Evolutionary conservation across 2,888 invertebrate species (phyloP), one percentile per base, ranked within the genome.

Genomic region (Apamea crenata): DNA sequence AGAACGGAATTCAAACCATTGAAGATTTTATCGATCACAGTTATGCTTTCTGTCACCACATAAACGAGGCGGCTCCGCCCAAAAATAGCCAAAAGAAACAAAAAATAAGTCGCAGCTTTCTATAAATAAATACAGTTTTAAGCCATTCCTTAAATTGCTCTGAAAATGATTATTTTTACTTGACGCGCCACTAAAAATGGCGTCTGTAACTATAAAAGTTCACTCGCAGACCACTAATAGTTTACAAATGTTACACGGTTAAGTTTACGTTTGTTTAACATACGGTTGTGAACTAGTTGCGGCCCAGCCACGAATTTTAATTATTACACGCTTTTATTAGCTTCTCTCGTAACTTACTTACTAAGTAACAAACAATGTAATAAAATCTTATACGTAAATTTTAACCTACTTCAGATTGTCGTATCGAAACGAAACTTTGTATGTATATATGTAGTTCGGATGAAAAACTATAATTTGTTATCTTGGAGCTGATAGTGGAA

Each of bases 131-230:
- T 12, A 44, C 29, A 32, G 69, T 66, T 61, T 61, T 32, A 79
- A 65, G 59, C 40, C 72, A 75, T 73, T 80, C 50, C 63, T 21
- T 25, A 83, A 63, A 81, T 80, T 80, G 65, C n/a, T 69, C 16
- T 61, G n/a, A 44, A 36, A 14, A 69, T 53, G 66, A 65, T 74
- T 80, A 85, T 85, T 86, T 83, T 86, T 73, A 86, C 80, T 59
- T 65, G 74, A 44, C 32, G 74, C 69, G n/a, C 44, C 32, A 73
- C 75, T 76, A 77, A 80, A 86, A 77, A 86, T 86, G 87, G 86
- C 61, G 61, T 25, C 63, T 44, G 50, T 0, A 40, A 61, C 80
- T 86, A 85, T 85, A 29, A 86, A 77, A 77, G 74, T 80, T 77
- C 68, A 86, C 56, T 74, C 76, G 66, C 76, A 76, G 68, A 74